Evolutionary conservation across 2,797 vertebrate genomes (phyloP).

Genomic region (Cossypha niveicapilla): DNA sequence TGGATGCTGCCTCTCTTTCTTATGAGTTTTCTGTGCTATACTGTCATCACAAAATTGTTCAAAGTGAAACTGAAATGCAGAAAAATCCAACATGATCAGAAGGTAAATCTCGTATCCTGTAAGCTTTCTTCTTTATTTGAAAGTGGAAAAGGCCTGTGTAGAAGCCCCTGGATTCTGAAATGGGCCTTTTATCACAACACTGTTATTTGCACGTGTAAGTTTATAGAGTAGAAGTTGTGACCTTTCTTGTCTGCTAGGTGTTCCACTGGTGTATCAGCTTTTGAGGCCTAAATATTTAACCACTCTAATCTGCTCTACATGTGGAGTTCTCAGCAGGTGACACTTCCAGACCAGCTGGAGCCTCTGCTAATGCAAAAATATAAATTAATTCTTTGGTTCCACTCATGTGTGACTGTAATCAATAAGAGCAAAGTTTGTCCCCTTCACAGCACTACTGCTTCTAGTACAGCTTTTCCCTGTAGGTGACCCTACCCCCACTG

Average conservation of each 20-base stretch:
- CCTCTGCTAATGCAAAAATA: neutral
- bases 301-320: neutral
- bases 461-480: neutral
- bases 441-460: neutral
- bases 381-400: neutral
- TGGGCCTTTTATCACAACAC: neutral
- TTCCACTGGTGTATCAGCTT: neutral
- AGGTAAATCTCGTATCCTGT: neutral
- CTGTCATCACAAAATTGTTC: neutral
- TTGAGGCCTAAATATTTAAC: neutral
- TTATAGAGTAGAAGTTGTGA: neutral
- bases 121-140: neutral
- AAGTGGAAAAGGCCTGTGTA: neutral
- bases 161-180: neutral
- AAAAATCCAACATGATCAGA: neutral
- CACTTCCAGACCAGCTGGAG: neutral
- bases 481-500: neutral
- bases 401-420: neutral
- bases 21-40: neutral
- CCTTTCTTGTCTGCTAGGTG: neutral
- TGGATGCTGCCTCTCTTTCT: neutral
- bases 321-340: neutral
- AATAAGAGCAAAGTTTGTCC: neutral
- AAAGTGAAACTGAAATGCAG: neutral
- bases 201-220: rapidly evolving